Conservation (phyloP, 64 coral and sea anemone genomes). For the Actinia equina region DNA sequence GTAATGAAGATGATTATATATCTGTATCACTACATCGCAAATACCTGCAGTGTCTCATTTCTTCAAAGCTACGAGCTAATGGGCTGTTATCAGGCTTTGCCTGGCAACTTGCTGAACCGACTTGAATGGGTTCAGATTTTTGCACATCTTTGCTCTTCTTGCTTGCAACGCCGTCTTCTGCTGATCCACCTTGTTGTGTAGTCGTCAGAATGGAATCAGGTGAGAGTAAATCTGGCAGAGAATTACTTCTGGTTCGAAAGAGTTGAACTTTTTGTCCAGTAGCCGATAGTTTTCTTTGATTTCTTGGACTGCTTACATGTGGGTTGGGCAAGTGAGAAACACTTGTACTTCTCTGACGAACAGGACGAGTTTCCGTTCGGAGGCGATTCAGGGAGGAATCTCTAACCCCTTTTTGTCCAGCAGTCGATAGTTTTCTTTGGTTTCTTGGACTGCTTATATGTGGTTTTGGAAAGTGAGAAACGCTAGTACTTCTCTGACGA, state of each 20-base stretch:
- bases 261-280: not conserved
- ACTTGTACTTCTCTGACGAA: slow-evolving; percentile 4
- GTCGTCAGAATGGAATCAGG: not conserved
- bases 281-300: not conserved
- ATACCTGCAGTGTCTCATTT: slow-evolving; percentile 10
- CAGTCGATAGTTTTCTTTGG: not conserved
- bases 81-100: not conserved
- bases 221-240: slow-evolving; percentile 10
- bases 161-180: not conserved
- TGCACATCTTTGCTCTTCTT: not conserved
- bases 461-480: not conserved
- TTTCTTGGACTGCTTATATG: not conserved
- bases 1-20: not conserved
- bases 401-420: not conserved
- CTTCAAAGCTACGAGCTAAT: slow-evolving; percentile 16
- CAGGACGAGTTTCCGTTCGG: not conserved
- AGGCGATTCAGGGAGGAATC: not conserved
- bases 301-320: not conserved
- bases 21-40: not conserved
- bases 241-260: not conserved
- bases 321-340: not conserved
- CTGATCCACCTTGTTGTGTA: not conserved
- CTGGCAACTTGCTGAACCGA: not conserved
- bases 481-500: not conserved
- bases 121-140: not conserved